These are phyloP conservation scores for Morphnarchus princeps DNA, from an alignment of 2,113 vertebrate species.

Conservation along the genomic window DNA sequence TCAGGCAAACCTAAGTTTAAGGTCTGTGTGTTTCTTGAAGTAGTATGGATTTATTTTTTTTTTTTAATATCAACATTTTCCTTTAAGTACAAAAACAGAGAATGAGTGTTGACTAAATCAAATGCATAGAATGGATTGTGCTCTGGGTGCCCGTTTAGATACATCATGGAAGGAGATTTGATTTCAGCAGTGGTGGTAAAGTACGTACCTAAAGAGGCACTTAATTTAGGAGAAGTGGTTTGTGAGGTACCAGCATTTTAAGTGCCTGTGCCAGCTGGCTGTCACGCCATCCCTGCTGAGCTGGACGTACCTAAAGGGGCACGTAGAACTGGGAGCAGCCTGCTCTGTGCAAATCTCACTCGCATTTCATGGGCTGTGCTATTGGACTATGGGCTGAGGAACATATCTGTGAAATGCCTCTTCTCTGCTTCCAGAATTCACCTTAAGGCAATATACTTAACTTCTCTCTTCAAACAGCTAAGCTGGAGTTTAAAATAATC, in stretches of 20 bases:
- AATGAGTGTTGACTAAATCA: neutral
- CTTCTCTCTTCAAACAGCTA: neutral
- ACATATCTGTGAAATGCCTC: neutral
- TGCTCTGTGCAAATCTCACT: neutral
- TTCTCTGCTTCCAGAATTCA: neutral
- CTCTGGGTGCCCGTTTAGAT: neutral
- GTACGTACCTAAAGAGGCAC: fast-evolving
- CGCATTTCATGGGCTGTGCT: neutral
- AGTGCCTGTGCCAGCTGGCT: neutral
- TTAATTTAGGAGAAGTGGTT: neutral
- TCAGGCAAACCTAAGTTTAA: neutral
- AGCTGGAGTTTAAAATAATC: neutral
- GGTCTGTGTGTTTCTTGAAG: neutral
- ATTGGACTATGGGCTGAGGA: neutral
- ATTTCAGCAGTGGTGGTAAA: neutral
- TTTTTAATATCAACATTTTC: neutral
- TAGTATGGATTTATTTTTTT: neutral
- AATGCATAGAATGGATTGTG: fast-evolving
- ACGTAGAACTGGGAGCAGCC: neutral
- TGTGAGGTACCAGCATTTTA: neutral
- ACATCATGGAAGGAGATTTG: neutral
- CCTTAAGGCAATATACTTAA: neutral
- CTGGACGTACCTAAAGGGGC: neutral
- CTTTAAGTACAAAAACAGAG: neutral
- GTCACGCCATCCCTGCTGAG: neutral